A percentile compares a stretch with the other conserved stretches of the same genome.
phyloP scores from a whole-genome alignment of 2,888 invertebrate genomes.

The Andrena fulva region DNA sequence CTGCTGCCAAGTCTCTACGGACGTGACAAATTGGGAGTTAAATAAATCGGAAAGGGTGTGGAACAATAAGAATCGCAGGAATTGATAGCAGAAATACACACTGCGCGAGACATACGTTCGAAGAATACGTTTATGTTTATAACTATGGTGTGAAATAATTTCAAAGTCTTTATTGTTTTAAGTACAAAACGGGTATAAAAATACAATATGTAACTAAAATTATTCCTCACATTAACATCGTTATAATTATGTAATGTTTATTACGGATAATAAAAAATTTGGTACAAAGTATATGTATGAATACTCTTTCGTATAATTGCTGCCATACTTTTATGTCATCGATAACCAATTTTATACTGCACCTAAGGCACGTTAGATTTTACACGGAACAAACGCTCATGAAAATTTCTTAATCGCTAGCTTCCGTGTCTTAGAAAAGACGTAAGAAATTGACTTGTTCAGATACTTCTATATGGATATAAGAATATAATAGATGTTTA shows the following conservation, averaged over 20 bases:
- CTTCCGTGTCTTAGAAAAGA: slow-evolving; percentile 13
- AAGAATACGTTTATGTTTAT: slow-evolving; percentile 12
- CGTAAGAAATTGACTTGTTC: slow-evolving; percentile 17
- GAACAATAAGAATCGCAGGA: not conserved
- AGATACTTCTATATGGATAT: slow-evolving; percentile 6
- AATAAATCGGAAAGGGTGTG: not conserved
- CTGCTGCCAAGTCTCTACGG: slow-evolving; percentile 87
- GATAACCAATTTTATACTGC: slow-evolving; percentile 41
- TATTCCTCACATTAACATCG: slow-evolving; percentile 55
- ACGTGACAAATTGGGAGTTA: slow-evolving; percentile 80
- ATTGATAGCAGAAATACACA: not conserved
- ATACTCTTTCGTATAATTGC: slow-evolving; percentile 47
- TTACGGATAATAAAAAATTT: slow-evolving; percentile 65
- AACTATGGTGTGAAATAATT: slow-evolving; percentile 57
- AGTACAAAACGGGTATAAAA: slow-evolving; percentile 84
- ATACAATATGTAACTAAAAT: slow-evolving; percentile 77
- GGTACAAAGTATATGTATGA: slow-evolving; percentile 49
- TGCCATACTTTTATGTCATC: slow-evolving; percentile 39
- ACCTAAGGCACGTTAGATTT: slow-evolving; percentile 57
- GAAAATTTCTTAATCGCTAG: slow-evolving; percentile 33
- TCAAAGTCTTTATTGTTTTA: slow-evolving; percentile 78
- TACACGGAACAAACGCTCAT: slow-evolving; percentile 30
- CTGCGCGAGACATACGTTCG: not conserved
- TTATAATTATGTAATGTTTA: slow-evolving; percentile 47
- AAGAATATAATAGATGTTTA: slow-evolving; percentile 15